A percentile compares a stretch with the other conserved stretches of the same genome.
phyloP scores from a whole-genome alignment of 1,140 invertebrate species.

The Drosophila teissieri region DNA sequence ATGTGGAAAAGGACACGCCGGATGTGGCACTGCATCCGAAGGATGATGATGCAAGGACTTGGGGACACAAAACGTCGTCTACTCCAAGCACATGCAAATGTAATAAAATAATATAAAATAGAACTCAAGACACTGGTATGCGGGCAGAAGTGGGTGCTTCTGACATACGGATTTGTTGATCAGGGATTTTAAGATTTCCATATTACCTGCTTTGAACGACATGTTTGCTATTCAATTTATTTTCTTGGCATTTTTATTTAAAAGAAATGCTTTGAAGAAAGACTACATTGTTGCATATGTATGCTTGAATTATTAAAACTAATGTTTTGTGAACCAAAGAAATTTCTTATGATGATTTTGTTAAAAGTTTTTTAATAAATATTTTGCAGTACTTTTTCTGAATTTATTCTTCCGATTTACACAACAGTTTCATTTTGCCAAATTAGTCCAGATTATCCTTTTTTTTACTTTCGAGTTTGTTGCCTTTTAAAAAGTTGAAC shows the following conservation, averaged over 20 bases:
- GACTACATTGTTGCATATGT: too few species aligned
- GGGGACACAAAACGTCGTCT: slow-evolving; percentile 30
- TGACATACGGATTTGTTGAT: slow-evolving; percentile 18
- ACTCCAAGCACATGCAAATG: slow-evolving; percentile 58
- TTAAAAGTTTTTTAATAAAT: too few species aligned
- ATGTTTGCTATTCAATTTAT: neutral
- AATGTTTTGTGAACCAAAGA: too few species aligned
- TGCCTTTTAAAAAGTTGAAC: neutral
- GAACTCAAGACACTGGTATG: slow-evolving; percentile 26
- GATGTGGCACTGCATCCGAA: slow-evolving; percentile 16
- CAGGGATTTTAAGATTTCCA: neutral
- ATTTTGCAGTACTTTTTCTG: too few species aligned
- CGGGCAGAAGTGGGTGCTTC: slow-evolving; percentile 11
- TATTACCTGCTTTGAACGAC: neutral
- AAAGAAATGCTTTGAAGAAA: too few species aligned
- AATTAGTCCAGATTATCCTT: too few species aligned
- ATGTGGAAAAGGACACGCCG: slow-evolving; percentile 20
- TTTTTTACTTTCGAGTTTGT: too few species aligned
- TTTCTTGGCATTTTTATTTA: neutral
- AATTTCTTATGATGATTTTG: too few species aligned
- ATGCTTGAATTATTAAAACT: too few species aligned
- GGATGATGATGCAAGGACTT: slow-evolving; percentile 25
- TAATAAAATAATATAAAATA: slow-evolving; percentile 65
- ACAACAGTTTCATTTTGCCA: too few species aligned
- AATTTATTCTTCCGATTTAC: too few species aligned